These are phyloP conservation scores for Phacellophora camtschatica DNA, from an alignment of 30 jellyfish, hydroid and myxozoan genomes.

Conservation along the genomic window DNA sequence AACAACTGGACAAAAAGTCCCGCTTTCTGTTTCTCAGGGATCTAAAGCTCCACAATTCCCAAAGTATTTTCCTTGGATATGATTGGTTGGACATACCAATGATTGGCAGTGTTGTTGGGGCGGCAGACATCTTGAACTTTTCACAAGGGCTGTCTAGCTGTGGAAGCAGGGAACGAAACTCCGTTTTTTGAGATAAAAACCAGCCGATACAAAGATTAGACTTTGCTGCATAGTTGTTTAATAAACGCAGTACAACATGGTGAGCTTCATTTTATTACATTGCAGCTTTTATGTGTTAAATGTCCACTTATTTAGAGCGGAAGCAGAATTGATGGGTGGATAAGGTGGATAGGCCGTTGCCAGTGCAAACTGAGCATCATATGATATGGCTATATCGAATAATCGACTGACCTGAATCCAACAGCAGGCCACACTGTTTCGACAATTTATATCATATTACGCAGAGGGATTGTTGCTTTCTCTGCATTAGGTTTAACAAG, in stretches of 20 bases:
- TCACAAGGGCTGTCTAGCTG: not conserved
- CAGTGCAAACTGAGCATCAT: too few relatives aligned
- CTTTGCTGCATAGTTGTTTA: not conserved
- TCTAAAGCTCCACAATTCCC: too few relatives aligned
- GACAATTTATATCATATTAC: too few relatives aligned
- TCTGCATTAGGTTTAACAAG: too few relatives aligned
- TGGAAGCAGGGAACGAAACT: not conserved
- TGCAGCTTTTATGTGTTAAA: too few relatives aligned
- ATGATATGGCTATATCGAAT: too few relatives aligned
- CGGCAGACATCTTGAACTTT: conserved; percentile 75
- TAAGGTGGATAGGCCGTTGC: not conserved
- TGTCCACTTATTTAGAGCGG: too few relatives aligned
- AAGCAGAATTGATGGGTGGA: not conserved
- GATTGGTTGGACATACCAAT: not conserved
- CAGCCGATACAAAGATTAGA: not conserved
- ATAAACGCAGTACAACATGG: conserved; percentile 5
- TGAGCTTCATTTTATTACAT: not conserved
- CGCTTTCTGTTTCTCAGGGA: too few relatives aligned
- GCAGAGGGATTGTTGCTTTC: too few relatives aligned
- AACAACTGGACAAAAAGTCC: too few relatives aligned
- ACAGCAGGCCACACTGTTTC: too few relatives aligned
- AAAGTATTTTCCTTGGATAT: not conserved
- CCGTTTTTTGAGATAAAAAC: not conserved
- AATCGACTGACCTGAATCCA: too few relatives aligned
- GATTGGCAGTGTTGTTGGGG: conserved; percentile 39